phyloP scores from a whole-genome alignment of 1,140 invertebrate genomes.

The Heliothis subflexa region DNA sequence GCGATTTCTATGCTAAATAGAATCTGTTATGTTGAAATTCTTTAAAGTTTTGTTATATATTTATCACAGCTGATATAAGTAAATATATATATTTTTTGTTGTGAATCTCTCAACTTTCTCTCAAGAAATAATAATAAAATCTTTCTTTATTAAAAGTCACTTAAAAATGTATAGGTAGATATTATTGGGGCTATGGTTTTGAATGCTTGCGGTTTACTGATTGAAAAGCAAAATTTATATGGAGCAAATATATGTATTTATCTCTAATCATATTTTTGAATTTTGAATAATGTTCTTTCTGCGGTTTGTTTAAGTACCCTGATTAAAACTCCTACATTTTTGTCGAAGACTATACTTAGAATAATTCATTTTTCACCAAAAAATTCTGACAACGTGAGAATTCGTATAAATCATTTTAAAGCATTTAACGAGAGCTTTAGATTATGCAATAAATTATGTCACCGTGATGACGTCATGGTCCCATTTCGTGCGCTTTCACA shows the following conservation, averaged over 20 bases:
- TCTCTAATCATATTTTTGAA: too few species aligned
- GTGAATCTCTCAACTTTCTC: not conserved
- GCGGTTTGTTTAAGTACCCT: too few species aligned
- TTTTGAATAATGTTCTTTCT: too few species aligned
- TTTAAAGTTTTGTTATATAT: not conserved
- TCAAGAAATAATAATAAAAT: not conserved
- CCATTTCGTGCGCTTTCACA: slow-evolving; percentile 8
- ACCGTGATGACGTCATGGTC: slow-evolving; percentile 2
- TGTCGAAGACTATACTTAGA: not conserved
- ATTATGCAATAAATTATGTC: slow-evolving; percentile 16
- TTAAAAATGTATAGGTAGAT: too few species aligned
- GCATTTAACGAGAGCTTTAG: not conserved
- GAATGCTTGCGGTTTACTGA: too few species aligned
- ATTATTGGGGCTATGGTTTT: too few species aligned
- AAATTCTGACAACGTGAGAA: not conserved
- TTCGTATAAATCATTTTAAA: not conserved
- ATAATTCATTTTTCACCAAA: too few species aligned
- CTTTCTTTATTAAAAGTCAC: too few species aligned
- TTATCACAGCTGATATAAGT: not conserved
- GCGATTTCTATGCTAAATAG: slow-evolving; percentile 32
- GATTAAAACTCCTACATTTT: too few species aligned
- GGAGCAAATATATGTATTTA: too few species aligned
- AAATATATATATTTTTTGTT: not conserved
- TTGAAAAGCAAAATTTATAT: too few species aligned
- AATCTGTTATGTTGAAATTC: not conserved